A percentile compares a stretch with the other conserved stretches of the same genome.
phyloP scores from a whole-genome alignment of 2,797 vertebrate species.

The Tokudaia tokunoshimensis region DNA sequence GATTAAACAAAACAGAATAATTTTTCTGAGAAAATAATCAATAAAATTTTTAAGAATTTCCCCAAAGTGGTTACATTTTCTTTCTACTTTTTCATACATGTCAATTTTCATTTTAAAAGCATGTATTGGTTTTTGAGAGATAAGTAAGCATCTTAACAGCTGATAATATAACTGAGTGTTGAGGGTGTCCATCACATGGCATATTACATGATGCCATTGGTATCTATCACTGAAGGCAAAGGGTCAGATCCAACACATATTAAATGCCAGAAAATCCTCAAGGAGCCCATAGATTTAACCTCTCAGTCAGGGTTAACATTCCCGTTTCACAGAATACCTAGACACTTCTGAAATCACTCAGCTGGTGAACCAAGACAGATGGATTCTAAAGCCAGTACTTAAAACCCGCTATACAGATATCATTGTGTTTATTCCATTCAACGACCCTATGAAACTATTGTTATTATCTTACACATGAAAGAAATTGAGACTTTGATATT shows the following conservation, averaged over 20 bases:
- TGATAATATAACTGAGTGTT: neutral
- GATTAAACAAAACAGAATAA: neutral
- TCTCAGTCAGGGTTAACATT: neutral
- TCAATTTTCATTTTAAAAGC: constrained; percentile 37
- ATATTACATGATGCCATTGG: neutral
- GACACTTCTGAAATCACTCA: constrained; percentile 25
- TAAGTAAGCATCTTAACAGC: neutral
- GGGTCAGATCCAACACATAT: neutral
- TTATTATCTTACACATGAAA: constrained; percentile 3
- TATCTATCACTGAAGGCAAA: neutral
- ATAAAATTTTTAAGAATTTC: neutral
- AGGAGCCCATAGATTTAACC: neutral
- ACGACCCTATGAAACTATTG: neutral
- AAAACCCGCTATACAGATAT: neutral
- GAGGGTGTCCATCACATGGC: neutral
- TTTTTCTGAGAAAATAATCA: neutral
- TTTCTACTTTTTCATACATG: constrained; percentile 5
- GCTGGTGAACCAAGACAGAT: neutral
- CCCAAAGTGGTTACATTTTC: constrained; percentile 14
- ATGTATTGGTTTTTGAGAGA: neutral
- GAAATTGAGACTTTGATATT: neutral
- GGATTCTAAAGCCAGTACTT: neutral
- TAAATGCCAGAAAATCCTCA: neutral
- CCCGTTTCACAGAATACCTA: neutral
- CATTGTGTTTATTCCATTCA: neutral